Base-by-base conservation (phyloP, 2,797 vertebrate genomes). In the Eurystomus glaucurus region DNA sequence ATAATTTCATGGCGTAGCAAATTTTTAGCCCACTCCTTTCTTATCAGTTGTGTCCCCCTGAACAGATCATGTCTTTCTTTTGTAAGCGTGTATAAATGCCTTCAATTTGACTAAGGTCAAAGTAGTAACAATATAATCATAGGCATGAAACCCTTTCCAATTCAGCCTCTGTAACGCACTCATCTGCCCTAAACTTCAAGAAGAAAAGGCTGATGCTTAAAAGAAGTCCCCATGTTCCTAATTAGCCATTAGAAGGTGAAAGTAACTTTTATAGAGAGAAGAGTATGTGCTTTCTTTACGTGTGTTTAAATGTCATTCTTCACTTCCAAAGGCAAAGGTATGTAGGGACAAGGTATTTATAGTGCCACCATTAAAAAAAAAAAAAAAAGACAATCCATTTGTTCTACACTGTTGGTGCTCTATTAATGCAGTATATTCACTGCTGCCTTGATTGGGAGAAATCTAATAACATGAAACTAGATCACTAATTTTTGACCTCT, bases 401-500 rank as follows among this genome's bases (percentile, higher is more conserved):
- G 68, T 91, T 85, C 86, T 85, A 80, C 46, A 54, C 33, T 28
- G 80, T 46, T 81, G 84, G 35, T 85, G 45, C 52, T 84, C 33
- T 70, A 61, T 92, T 78, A 91, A 64, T 51, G 39, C 25, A 43
- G 31, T 64, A 52, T 48, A 68, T 82, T 90, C 25, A 18, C 64
- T 25, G 25, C 35, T 62, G 51, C 68, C 68, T 57, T 66, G 61
- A 91, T 85, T 15, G 9, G 45, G 35, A 29, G 12, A 96, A 87
- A 89, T 80, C 85, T 91, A 96, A 66, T 85, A 89, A 89, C 29
- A 37, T n/a, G 68, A 94, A 96, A 80, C 23, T 58, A 92, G 88
- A 93, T 77, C 92, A 83, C 86, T 96, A 61, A 94, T 93, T 96
- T 93, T 68, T 88, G 14, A 69, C 78, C 52, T 87, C 84, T 46